Base-by-base conservation (phyloP, 2,888 invertebrate genomes). In the Oscheius sp. region DNA sequence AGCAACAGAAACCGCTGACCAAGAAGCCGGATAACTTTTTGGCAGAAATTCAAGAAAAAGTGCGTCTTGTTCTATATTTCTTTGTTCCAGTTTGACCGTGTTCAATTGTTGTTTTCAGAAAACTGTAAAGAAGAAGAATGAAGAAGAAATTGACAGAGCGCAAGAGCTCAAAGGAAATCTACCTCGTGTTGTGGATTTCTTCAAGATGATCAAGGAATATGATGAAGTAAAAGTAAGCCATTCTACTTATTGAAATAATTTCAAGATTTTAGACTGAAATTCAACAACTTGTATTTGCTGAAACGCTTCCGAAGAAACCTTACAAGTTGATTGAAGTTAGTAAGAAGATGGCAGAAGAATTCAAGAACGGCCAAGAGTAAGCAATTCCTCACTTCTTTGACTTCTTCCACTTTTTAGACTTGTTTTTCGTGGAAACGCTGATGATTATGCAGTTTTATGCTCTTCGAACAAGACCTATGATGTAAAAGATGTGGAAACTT, bases 401-500 rank as follows among this genome's bases (percentile, higher is more conserved):
- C 13, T 2, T 13, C 21, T 3, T 7, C 21, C 49, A 49, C 23
- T 21, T 23, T 16, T n/a, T 66, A 77, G 77, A 61, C 61, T 77
- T 25, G 59, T 68, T 1, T 77, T 77, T 45, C 77, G 77, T 13
- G 77, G 77, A 21, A 68, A 21, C 0, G 35, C 25, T n/a, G 75
- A 77, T 23, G 77, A 76, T 2, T 59, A 59, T 29, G 75, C 66
- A 0, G 75, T 76, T 2, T 53, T 77, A 55, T 77, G 77, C 66
- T 69, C 63, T 16, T 58, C 59, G 35, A 43, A 69, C 35, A 55
- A 59, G 29, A 72, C 77, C n/a, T 77, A 72, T 45, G 68, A 66
- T 13, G 72, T 76, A n/a, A 73, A 77, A 69, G 75, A 77, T 46
- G 75, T 75, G 43, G 77, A 77, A 53, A 77, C 75, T 16, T 77